Evolutionary conservation across 2,113 vertebrate species (phyloP).

Genomic region (Daboia siamensis): DNA sequence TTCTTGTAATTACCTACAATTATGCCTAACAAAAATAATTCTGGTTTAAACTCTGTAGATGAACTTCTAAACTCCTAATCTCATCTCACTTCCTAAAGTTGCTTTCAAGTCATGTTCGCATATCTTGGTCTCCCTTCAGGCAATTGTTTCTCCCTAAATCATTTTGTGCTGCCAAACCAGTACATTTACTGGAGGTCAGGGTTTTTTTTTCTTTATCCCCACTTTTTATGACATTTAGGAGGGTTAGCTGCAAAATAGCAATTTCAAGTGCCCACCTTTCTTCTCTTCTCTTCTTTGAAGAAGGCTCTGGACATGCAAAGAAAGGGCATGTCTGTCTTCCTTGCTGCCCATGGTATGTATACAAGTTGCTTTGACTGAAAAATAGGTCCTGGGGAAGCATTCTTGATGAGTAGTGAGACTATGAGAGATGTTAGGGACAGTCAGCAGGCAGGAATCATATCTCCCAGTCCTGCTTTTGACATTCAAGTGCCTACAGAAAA

Average conservation of each 20-base stretch:
- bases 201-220: not conserved
- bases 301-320: not conserved
- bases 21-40: too few relatives aligned
- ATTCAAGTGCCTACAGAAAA: not conserved
- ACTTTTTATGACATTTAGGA: not conserved
- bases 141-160: not conserved
- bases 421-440: not conserved
- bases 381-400: not conserved
- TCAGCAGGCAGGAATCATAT: not conserved
- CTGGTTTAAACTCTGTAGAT: too few relatives aligned
- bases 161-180: not conserved
- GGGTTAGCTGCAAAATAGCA: not conserved
- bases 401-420: not conserved
- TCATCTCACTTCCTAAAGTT: not conserved
- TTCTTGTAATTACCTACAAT: too few relatives aligned
- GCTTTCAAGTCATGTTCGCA: not conserved
- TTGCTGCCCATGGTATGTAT: not conserved
- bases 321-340: not conserved
- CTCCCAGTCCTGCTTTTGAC: not conserved
- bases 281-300: not conserved
- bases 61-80: not conserved
- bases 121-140: not conserved
- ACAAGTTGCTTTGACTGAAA: not conserved
- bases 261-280: not conserved
- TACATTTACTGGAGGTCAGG: not conserved